Conservation (phyloP, 92 coral and sea anemone genomes). For the Isaurus tuberculatus region DNA sequence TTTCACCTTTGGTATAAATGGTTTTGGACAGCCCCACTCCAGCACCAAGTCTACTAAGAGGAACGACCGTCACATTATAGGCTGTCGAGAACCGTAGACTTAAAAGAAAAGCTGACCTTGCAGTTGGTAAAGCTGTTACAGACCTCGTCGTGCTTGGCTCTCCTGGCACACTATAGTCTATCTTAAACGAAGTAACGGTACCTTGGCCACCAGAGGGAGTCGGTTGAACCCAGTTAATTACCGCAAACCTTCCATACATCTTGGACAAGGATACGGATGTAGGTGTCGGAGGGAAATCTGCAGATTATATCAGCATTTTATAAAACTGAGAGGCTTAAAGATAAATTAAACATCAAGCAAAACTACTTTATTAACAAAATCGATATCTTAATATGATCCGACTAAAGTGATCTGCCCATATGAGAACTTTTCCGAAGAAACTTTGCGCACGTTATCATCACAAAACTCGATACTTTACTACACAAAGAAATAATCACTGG, state of each 20-base stretch:
- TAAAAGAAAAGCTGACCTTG: not conserved
- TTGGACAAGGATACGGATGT: not conserved
- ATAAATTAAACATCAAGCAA: not conserved
- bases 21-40: slow-evolving; percentile 24
- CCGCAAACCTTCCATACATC: slow-evolving; percentile 3
- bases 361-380: too few relatives aligned
- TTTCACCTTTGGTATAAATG: not conserved
- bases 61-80: slow-evolving; percentile 2
- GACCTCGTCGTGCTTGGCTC: not conserved
- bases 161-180: not conserved
- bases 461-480: too few relatives aligned
- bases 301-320: not conserved
- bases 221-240: slow-evolving; percentile 5
- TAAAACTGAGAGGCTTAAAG: not conserved
- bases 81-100: slow-evolving; percentile 5
- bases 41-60: not conserved
- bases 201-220: not conserved
- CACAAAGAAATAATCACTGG: too few relatives aligned
- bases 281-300: slow-evolving; percentile 24
- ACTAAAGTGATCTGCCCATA: too few relatives aligned
- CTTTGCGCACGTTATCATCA: too few relatives aligned
- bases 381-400: not conserved
- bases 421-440: too few relatives aligned
- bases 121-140: not conserved
- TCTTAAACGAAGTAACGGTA: slow-evolving; percentile 6